These are phyloP conservation scores for Caenorhabditis latens DNA, from an alignment of 1,140 invertebrate genomes.

Conservation along the genomic window DNA sequence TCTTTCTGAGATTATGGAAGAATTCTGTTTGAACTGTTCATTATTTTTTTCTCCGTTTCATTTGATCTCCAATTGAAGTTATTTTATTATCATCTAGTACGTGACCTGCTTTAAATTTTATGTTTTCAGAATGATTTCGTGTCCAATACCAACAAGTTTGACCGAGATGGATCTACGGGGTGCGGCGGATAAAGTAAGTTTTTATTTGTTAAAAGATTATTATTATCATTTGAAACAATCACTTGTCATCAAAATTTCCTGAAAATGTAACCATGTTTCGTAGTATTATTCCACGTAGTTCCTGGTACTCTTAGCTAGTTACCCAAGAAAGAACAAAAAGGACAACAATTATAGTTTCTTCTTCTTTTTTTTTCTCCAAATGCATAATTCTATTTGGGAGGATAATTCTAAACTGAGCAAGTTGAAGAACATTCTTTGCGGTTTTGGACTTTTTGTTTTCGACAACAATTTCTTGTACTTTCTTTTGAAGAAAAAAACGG, in stretches of 20 bases:
- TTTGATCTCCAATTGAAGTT: no score
- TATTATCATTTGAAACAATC: not conserved
- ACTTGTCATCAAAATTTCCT: not conserved
- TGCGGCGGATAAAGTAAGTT: constrained; percentile 27
- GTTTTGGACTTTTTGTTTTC: not conserved
- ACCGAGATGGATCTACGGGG: not conserved
- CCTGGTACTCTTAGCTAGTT: not conserved
- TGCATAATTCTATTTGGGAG: not conserved
- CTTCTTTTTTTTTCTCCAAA: not conserved
- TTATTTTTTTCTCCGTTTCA: not conserved
- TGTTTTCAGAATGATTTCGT: constrained; percentile 26
- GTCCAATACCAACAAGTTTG: constrained; percentile 27
- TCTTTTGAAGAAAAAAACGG: not conserved
- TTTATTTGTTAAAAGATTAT: not conserved
- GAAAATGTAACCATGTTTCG: no score
- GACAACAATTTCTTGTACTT: not conserved
- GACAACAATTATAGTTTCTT: not conserved
- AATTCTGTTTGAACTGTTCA: not conserved
- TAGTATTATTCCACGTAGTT: no score
- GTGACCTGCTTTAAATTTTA: no score
- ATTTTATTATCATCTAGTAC: no score
- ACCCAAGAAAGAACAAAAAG: not conserved
- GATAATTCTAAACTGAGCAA: not conserved
- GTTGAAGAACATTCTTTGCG: constrained; percentile 1
- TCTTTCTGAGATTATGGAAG: not conserved